Evolutionary conservation across 2,888 invertebrate species (phyloP).

Genomic region (Druceiella hillmani): DNA sequence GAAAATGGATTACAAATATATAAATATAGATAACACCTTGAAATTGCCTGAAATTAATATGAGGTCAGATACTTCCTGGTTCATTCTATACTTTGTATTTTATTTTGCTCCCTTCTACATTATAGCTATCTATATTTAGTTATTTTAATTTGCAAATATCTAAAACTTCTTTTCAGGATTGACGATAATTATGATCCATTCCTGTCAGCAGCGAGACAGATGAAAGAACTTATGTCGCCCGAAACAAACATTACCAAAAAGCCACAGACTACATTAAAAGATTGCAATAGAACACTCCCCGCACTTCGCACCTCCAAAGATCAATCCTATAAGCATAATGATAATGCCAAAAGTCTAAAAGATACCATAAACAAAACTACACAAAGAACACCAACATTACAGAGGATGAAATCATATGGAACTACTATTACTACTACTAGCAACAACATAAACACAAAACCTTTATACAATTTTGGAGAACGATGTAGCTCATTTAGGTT

Average conservation of each 20-base stretch:
- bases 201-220: conserved; percentile 72
- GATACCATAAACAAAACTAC: conserved; percentile 48
- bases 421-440: conserved; percentile 38
- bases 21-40: no score
- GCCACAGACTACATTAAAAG: conserved; percentile 38
- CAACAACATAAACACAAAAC: no score
- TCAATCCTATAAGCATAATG: conserved; percentile 34
- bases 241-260: conserved; percentile 52
- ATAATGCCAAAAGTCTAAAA: conserved; percentile 46
- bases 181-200: conserved; percentile 70
- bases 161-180: conserved; percentile 35
- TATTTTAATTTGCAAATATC: no score
- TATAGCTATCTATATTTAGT: no score
- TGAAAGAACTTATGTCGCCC: conserved; percentile 72
- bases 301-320: conserved; percentile 39
- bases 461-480: conserved; percentile 37
- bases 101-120: no score
- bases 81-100: no score
- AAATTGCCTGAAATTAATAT: no score
- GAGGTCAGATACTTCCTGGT: no score
- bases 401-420: conserved; percentile 50
- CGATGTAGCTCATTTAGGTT: conserved; percentile 46
- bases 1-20: no score
- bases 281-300: conserved; percentile 42
- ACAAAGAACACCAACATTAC: conserved; percentile 48